A percentile compares a stretch with the other conserved stretches of the same genome.
These are phyloP conservation scores for Nyctalus aviator DNA, from an alignment of 2,797 vertebrate genomes.

Conservation along the genomic window DNA sequence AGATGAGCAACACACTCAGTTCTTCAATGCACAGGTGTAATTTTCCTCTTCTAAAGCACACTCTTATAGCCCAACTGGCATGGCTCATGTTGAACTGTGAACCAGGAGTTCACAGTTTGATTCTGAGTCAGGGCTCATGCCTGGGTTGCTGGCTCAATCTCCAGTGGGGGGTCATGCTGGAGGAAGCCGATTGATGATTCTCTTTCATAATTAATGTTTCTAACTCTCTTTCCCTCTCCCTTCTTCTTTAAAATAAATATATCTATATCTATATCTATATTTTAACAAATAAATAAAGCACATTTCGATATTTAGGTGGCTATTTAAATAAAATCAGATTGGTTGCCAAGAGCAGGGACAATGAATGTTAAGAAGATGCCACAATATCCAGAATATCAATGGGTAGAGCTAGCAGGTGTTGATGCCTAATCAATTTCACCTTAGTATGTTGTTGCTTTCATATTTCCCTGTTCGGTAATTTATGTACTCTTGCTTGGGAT, in stretches of 20 bases:
- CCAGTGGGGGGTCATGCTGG: no score
- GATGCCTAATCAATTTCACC: not conserved
- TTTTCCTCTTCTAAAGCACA: not conserved
- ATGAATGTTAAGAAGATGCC: not conserved
- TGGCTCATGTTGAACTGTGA: no score
- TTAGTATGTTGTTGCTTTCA: not conserved
- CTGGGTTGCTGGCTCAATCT: no score
- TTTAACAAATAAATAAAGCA: not conserved
- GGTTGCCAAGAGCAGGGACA: not conserved
- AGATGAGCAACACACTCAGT: not conserved
- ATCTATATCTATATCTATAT: no score
- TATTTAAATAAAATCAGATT: constrained; percentile 28
- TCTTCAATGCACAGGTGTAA: not conserved
- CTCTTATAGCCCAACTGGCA: not conserved
- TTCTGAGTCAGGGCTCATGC: no score
- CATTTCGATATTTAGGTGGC: not conserved
- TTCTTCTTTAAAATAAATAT: no score
- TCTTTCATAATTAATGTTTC: no score
- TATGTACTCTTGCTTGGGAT: not conserved
- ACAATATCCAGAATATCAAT: not conserved
- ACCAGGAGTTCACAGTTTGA: no score
- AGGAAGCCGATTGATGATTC: no score
- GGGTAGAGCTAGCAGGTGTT: not conserved
- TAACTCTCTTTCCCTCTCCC: no score
- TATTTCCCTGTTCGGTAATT: not conserved